phyloP scores from a whole-genome alignment of 1,140 invertebrate species.

The Apis cerana region DNA sequence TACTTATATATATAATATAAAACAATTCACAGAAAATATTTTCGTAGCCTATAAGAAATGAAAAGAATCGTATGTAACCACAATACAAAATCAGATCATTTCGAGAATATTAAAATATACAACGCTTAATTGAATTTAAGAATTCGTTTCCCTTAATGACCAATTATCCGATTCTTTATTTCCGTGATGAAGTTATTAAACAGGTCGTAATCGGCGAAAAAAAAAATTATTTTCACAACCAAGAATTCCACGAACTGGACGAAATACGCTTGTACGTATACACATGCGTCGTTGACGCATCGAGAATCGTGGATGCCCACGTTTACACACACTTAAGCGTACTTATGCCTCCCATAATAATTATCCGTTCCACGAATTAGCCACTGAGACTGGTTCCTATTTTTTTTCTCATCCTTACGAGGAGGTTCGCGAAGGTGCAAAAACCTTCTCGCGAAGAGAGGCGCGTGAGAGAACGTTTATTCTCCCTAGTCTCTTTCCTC shows the following conservation, averaged over 20 bases:
- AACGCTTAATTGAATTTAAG: background rate
- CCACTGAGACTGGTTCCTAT: slow-evolving; percentile 16
- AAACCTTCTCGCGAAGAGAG: slow-evolving; percentile 15
- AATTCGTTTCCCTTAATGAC: background rate
- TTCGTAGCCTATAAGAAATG: too few relatives aligned
- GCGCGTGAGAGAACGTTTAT: slow-evolving; percentile 2
- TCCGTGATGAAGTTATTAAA: background rate
- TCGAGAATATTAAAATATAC: background rate
- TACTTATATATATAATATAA: too few relatives aligned
- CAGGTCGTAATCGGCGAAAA: too few relatives aligned
- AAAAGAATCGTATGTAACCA: background rate
- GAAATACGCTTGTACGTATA: background rate
- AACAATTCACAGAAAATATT: too few relatives aligned
- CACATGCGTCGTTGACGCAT: background rate
- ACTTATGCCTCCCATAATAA: slow-evolving; percentile 29
- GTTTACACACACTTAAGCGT: slow-evolving; percentile 41
- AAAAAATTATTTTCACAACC: background rate
- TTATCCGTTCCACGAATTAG: slow-evolving; percentile 57
- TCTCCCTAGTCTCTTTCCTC: too few relatives aligned
- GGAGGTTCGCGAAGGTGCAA: background rate
- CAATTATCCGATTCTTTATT: background rate
- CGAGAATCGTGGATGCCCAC: slow-evolving; percentile 15
- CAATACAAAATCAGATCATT: background rate
- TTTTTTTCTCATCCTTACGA: background rate
- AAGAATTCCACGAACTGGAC: background rate